Evolutionary conservation across 1,140 invertebrate genomes (phyloP).

Genomic region (Bombus pascuorum): DNA sequence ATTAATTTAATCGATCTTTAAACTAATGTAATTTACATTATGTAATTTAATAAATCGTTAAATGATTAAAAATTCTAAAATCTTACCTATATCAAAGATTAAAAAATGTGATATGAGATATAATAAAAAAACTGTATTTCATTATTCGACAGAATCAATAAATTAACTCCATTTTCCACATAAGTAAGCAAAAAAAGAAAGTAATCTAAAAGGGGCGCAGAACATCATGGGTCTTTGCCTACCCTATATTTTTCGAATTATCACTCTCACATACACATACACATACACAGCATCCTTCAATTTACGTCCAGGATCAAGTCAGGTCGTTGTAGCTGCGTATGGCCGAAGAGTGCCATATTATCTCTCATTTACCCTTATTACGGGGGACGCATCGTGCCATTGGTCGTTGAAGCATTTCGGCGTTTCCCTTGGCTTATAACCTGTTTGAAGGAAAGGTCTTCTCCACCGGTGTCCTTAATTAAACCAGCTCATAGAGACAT

Average conservation of each 20-base stretch:
- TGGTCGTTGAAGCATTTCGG: constrained; percentile 53
- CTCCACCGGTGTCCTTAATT: constrained; percentile 59
- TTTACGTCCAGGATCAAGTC: constrained; percentile 33
- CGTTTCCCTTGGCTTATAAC: constrained; percentile 63
- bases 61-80: too few relatives aligned
- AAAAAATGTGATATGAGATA: too few relatives aligned
- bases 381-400: constrained; percentile 22
- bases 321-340: constrained; percentile 29
- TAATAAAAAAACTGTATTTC: background rate
- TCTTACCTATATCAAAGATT: too few relatives aligned
- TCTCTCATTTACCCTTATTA: constrained; percentile 64
- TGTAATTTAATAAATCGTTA: too few relatives aligned
- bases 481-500: constrained; percentile 50
- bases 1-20: too few relatives aligned
- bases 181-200: background rate
- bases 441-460: constrained; percentile 58
- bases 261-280: background rate
- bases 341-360: constrained; percentile 50
- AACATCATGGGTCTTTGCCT: background rate
- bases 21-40: too few relatives aligned
- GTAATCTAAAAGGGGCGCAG: background rate
- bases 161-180: background rate
- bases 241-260: constrained; percentile 30
- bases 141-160: background rate
- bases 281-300: background rate